Evolutionary conservation across 2,113 vertebrate species (phyloP).

Genomic region (Parotia lawesii): DNA sequence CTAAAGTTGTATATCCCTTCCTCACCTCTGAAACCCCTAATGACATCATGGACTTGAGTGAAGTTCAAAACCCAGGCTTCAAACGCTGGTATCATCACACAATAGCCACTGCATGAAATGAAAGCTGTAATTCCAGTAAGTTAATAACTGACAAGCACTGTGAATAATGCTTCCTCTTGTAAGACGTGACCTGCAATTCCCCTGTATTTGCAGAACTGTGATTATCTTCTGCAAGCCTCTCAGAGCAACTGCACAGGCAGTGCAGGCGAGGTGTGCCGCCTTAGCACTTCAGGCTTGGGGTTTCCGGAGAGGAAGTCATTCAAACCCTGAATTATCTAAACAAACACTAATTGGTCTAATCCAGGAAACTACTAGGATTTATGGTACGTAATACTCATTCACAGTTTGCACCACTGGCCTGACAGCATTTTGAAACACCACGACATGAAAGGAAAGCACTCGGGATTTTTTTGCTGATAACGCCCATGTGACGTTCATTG

Average conservation of each 20-base stretch:
- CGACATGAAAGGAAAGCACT: background rate
- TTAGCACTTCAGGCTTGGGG: conserved; percentile 46
- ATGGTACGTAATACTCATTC: conserved; percentile 15
- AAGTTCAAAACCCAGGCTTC: background rate
- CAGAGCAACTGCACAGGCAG: background rate
- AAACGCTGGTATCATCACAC: background rate
- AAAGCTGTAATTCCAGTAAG: background rate
- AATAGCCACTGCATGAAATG: background rate
- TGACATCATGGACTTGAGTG: background rate
- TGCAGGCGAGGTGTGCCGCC: conserved; percentile 50
- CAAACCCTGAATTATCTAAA: conserved; percentile 72
- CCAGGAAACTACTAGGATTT: conserved; percentile 72
- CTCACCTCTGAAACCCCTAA: background rate
- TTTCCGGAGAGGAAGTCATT: conserved; percentile 80
- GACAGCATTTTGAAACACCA: background rate
- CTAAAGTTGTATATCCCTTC: background rate
- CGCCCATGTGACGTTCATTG: background rate
- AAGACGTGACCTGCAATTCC: background rate
- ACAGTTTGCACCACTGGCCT: conserved; percentile 8
- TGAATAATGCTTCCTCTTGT: background rate
- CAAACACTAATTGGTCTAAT: conserved; percentile 69
- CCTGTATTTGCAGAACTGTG: background rate
- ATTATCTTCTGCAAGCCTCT: background rate
- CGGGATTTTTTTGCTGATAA: background rate
- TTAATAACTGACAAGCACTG: background rate